A percentile compares a stretch with the other conserved stretches of the same genome.
These are phyloP conservation scores for Poeciliopsis gracilis DNA, from an alignment of 2,797 vertebrate genomes.

Conservation along the genomic window DNA sequence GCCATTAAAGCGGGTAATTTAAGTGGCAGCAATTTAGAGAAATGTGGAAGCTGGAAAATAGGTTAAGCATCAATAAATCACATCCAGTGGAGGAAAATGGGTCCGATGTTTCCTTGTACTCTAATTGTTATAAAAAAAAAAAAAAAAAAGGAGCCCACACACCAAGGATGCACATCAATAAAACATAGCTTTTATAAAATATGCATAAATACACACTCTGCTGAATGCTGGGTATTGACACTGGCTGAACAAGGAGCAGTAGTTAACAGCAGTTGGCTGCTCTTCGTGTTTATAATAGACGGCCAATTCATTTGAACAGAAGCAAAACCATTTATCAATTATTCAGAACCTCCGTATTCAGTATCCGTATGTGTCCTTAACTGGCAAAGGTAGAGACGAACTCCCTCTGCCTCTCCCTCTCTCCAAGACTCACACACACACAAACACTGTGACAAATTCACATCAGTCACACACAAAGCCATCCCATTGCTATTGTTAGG, in stretches of 20 bases:
- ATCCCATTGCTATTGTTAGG: constrained; percentile 77
- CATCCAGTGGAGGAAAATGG: constrained; percentile 59
- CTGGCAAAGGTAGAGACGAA: constrained; percentile 69
- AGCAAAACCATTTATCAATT: constrained; percentile 77
- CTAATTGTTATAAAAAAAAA: constrained; percentile 60
- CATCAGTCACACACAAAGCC: constrained; percentile 83
- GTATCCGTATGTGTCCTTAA: constrained; percentile 64
- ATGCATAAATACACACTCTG: constrained; percentile 72
- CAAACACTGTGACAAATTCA: constrained; percentile 78
- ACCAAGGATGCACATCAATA: constrained; percentile 71
- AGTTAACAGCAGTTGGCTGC: constrained; percentile 69
- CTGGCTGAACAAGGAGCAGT: constrained; percentile 63
- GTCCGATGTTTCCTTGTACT: constrained; percentile 55
- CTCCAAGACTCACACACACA: constrained; percentile 26
- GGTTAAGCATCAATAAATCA: constrained; percentile 75
- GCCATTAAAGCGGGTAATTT: constrained; percentile 34
- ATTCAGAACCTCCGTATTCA: constrained; percentile 69
- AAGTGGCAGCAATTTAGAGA: constrained; percentile 55
- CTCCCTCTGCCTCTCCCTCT: constrained; percentile 15
- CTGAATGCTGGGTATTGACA: constrained; percentile 69
- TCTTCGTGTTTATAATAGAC: constrained; percentile 66
- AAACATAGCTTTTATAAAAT: constrained; percentile 76
- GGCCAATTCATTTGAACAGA: constrained; percentile 72
- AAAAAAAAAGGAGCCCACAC: constrained; percentile 57
- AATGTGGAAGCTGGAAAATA: constrained; percentile 55